Evolutionary conservation across 2,888 invertebrate genomes (phyloP), one percentile per base, ranked within the genome.

Genomic region (Esperia sulphurella): DNA sequence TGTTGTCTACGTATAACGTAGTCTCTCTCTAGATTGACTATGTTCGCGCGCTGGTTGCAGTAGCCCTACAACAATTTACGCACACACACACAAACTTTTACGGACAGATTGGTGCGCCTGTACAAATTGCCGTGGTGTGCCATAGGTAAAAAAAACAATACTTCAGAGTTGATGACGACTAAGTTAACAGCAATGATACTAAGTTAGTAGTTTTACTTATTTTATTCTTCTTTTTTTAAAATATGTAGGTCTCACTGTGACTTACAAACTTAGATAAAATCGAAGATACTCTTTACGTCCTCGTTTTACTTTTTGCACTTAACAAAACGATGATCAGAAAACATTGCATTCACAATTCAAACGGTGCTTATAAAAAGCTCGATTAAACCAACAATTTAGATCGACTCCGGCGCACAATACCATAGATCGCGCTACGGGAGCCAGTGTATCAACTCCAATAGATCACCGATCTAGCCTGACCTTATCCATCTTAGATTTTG

Each of bases 371-470:
- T 67, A 84, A 84, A 85, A 86, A 84, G 63, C 72, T 82, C 75
- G 73, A 84, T 84, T 83, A 86, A 85, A 87, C 86, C 75, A 86
- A 87, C 85, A 86, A 83, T 85, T 82, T 76, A 72, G 75, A 77
- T 67, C 76, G 69, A 65, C 69, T 70, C 75, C 60, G 59, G 71
- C 72, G 62, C 69, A 79, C 79, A 81, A 81, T 75, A 21, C 21
- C 83, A 84, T 84, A 83, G 85, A 80, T 84, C 84, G 80, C 83
- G 62, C 82, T 69, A 71, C 83, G 71, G 79, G 82, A 83, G 79
- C 79, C 67, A 62, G 53, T 65, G 60, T 68, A 65, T 68, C 68
- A 59, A 68, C 68, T 66, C 61, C 60, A 53, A 55, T 53, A 48
- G 51, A 54, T 43, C 45, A 52, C 71, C 65, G 73, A 10, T 13